Conservation (phyloP, 1,140 invertebrate species). For the Rhopalosiphum padi region DNA sequence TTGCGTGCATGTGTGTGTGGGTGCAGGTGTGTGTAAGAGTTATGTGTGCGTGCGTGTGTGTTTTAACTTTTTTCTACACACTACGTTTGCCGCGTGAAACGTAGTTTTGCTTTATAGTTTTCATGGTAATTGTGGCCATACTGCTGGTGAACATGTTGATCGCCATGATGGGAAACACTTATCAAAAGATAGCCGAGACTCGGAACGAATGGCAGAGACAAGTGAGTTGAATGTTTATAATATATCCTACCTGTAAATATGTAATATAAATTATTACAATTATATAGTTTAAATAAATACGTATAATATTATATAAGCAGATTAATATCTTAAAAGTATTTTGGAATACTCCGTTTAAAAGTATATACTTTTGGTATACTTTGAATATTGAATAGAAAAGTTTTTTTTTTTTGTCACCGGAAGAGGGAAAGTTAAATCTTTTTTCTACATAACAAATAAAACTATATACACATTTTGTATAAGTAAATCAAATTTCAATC, state of each 20-base stretch:
- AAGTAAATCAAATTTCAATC: no score
- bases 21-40: no score
- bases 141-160: conserved; percentile 98
- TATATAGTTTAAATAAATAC: no score
- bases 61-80: not conserved
- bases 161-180: conserved; percentile 99
- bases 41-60: not conserved
- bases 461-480: no score
- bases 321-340: no score
- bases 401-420: no score
- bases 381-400: no score
- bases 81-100: conserved; percentile 32
- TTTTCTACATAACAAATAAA: no score
- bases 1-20: not conserved
- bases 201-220: conserved; percentile 98
- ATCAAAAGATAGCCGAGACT: conserved; percentile 96
- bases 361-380: no score
- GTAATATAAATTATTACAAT: not conserved
- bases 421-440: no score
- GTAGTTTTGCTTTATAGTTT: conserved; percentile 89
- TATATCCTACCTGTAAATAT: not conserved
- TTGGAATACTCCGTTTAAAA: no score
- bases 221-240: conserved; percentile 65
- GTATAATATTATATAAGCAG: no score
- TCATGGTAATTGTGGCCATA: conserved; percentile 95